Evolutionary conservation across 2,888 invertebrate species (phyloP), one percentile per base, ranked within the genome.

Genomic region (Xanthia togata): DNA sequence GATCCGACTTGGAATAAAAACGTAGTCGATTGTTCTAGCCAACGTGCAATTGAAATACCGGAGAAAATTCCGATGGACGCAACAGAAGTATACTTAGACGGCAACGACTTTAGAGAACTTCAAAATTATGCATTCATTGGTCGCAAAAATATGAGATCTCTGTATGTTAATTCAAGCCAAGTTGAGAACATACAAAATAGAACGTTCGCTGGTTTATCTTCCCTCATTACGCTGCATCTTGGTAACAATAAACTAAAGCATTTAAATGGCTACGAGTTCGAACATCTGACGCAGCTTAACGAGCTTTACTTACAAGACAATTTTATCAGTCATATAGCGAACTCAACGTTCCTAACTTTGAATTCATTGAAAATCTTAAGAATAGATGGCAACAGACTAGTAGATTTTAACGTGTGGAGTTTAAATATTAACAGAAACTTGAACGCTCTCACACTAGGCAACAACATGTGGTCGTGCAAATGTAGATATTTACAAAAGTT

Each of bases 1-100:
- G 99, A 99, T 93, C 98, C 98, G 90, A 98, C 98, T 72, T 99
- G 99, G 98, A 98, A 98, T 89, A 98, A 98, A 77, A 99, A 99
- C 94, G 98, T 99, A 31, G 99, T 99, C 63, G 99, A 99, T 93
- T 99, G 99, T 95, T 98, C 98, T 84, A 97, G 97, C 62, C 98
- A 98, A 93, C 97, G 97, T 91, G 97, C 98, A 90, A 96, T 97
- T 83, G 98, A 98, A 93, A 97, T 99, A 89, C 99, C 99, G 4
- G 97, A 98, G 73, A 97, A 98, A 89, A 98, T 99, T 91, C 99
- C 99, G 6, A 99, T 99, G 98, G 99, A 99, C 93, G 98, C 99
- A 38, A 99, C 99, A 44, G 98, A 99, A 92, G 97, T 99, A 68
- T 99, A 98, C 92, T 96, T 99, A 91, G 99, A 99, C 92, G 99